Percentiles rank a stretch among this genome's conserved stretches.
phyloP scores from a whole-genome alignment of 2,113 vertebrate genomes.

The Aix galericulata region DNA sequence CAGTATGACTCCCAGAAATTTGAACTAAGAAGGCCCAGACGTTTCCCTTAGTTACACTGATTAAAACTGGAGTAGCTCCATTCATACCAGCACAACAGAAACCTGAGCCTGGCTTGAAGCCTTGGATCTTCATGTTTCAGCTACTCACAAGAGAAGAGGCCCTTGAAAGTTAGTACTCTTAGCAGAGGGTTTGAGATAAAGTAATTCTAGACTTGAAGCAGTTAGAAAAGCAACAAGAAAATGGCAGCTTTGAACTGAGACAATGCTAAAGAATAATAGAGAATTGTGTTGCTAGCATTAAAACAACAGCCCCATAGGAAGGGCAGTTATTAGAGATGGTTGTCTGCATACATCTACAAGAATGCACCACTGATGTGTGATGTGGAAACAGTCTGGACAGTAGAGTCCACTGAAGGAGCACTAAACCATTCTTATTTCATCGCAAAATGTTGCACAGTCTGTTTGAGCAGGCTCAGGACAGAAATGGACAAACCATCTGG shows the following conservation, averaged over 20 bases:
- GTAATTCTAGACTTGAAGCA: constrained; percentile 8
- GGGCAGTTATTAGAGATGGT: neutral
- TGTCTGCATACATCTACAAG: neutral
- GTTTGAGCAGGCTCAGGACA: neutral
- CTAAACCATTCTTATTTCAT: accelerated
- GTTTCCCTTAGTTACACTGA: neutral
- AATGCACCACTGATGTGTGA: neutral
- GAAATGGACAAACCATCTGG: neutral
- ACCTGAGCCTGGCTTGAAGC: constrained; percentile 5
- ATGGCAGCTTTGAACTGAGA: neutral
- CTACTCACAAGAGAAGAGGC: neutral
- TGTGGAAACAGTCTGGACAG: neutral
- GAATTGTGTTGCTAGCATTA: neutral
- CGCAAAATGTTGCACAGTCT: neutral
- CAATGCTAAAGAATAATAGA: neutral
- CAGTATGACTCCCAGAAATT: neutral
- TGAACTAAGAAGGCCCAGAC: neutral
- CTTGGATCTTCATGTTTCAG: constrained; percentile 26
- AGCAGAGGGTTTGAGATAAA: neutral
- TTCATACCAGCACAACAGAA: constrained; percentile 17
- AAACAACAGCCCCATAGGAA: neutral
- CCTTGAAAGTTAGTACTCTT: neutral
- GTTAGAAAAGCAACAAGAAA: constrained; percentile 14
- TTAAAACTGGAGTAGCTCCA: constrained; percentile 7
- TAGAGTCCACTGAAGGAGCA: neutral